Evolutionary conservation across 30 jellyfish, hydroid and myxozoan species (phyloP).

Genomic region (Haliclystus octoradiatus): DNA sequence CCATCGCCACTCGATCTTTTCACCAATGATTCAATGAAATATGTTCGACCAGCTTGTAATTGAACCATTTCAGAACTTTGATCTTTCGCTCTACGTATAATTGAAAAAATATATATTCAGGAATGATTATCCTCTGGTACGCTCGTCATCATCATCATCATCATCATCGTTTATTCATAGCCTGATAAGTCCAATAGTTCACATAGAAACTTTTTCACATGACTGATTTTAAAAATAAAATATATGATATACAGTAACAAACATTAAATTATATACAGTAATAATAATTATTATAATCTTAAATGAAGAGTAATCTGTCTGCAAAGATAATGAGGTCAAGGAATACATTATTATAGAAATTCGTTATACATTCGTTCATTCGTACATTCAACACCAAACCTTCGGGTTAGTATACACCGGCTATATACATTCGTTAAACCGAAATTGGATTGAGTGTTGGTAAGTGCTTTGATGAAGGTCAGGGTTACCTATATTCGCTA

Average conservation of each 20-base stretch:
- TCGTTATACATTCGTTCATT: too few relatives aligned
- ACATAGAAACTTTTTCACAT: not conserved
- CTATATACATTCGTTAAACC: too few relatives aligned
- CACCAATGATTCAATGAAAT: conserved; percentile 72
- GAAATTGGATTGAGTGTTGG: too few relatives aligned
- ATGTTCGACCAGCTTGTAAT: conserved; percentile 83
- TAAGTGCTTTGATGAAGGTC: too few relatives aligned
- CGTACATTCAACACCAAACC: too few relatives aligned
- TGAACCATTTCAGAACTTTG: conserved; percentile 78
- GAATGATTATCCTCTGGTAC: not conserved
- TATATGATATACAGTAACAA: too few relatives aligned
- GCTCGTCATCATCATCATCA: not conserved
- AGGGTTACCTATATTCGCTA: too few relatives aligned
- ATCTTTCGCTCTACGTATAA: conserved; percentile 67
- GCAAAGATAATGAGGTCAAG: not conserved
- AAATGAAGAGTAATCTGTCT: not conserved
- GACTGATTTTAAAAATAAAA: too few relatives aligned
- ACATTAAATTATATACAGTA: too few relatives aligned
- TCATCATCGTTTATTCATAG: not conserved
- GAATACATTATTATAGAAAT: too few relatives aligned
- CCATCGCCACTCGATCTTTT: conserved; percentile 64
- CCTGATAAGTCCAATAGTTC: not conserved
- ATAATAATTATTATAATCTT: not conserved
- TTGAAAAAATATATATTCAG: not conserved
- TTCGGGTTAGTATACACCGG: too few relatives aligned